These are phyloP conservation scores for Clistopyga incitator DNA, from an alignment of 2,888 invertebrate species.

Conservation along the genomic window DNA sequence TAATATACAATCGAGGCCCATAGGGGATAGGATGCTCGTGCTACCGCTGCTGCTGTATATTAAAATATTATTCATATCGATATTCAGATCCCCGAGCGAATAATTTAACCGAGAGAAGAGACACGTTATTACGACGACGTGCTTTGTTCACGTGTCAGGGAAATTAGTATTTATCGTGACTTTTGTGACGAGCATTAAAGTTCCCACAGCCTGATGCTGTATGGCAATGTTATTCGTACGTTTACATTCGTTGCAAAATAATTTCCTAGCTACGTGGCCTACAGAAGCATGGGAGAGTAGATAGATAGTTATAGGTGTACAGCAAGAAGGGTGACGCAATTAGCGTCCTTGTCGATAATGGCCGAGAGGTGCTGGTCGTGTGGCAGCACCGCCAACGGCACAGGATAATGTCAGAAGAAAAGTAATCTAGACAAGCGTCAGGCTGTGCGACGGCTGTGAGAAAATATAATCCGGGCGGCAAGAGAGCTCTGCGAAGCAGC, in stretches of 20 bases:
- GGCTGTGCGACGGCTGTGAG: slow-evolving; percentile 71
- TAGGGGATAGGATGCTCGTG: slow-evolving; percentile 6
- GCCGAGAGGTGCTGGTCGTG: slow-evolving; percentile 62
- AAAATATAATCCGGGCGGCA: slow-evolving; percentile 73
- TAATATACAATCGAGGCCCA: slow-evolving; percentile 31
- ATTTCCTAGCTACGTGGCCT: slow-evolving; percentile 49
- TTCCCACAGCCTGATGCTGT: slow-evolving; percentile 42
- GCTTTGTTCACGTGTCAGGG: slow-evolving; percentile 51
- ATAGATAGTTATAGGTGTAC: slow-evolving; percentile 11
- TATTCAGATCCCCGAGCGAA: slow-evolving; percentile 13
- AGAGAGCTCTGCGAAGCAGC: slow-evolving; percentile 17
- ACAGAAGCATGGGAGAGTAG: slow-evolving; percentile 44
- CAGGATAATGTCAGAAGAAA: slow-evolving; percentile 75
- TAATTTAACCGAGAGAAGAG: background rate
- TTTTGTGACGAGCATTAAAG: slow-evolving; percentile 19
- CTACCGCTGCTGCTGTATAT: slow-evolving; percentile 24
- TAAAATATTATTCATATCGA: slow-evolving; percentile 42
- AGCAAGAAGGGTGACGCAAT: slow-evolving; percentile 70
- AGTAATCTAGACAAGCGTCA: slow-evolving; percentile 72
- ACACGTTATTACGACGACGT: background rate
- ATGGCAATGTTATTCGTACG: slow-evolving; percentile 23
- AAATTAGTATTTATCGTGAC: slow-evolving; percentile 60
- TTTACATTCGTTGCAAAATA: slow-evolving; percentile 57
- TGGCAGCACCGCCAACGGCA: slow-evolving; percentile 56
- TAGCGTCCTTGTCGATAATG: slow-evolving; percentile 80